These are phyloP conservation scores for Hemistola chrysoprasaria DNA, from an alignment of 2,888 invertebrate genomes.

Conservation along the genomic window DNA sequence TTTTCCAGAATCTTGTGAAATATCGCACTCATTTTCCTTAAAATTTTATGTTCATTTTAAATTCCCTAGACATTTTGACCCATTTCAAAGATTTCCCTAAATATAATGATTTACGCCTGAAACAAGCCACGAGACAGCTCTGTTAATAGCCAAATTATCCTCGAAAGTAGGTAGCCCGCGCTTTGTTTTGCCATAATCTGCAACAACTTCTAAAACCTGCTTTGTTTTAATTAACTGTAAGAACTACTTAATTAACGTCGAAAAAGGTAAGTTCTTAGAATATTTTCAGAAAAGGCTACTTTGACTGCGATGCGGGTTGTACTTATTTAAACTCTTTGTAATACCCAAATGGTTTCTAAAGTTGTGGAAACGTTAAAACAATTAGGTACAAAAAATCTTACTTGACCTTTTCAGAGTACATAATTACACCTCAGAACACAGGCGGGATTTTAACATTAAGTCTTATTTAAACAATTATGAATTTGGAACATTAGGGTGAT, in stretches of 20 bases:
- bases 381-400: too few relatives aligned
- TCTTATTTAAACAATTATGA: too few relatives aligned
- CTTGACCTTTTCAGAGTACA: too few relatives aligned
- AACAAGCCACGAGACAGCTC: not conserved
- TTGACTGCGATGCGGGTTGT: conserved; percentile 1
- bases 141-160: conserved; percentile 14
- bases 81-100: not conserved
- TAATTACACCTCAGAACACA: too few relatives aligned
- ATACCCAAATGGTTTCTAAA: too few relatives aligned
- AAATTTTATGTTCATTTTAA: not conserved
- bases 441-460: too few relatives aligned
- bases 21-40: too few relatives aligned
- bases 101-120: not conserved
- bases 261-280: conserved; percentile 23
- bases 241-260: conserved; percentile 35
- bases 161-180: conserved; percentile 10
- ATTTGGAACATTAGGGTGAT: too few relatives aligned
- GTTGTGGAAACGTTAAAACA: too few relatives aligned
- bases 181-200: conserved; percentile 32
- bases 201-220: conserved; percentile 35
- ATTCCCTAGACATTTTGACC: not conserved
- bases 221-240: conserved; percentile 38
- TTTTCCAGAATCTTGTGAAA: too few relatives aligned
- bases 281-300: conserved; percentile 13
- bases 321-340: not conserved